Conservation (phyloP, 2,797 vertebrate genomes). For the Enteromius viviparus region DNA sequence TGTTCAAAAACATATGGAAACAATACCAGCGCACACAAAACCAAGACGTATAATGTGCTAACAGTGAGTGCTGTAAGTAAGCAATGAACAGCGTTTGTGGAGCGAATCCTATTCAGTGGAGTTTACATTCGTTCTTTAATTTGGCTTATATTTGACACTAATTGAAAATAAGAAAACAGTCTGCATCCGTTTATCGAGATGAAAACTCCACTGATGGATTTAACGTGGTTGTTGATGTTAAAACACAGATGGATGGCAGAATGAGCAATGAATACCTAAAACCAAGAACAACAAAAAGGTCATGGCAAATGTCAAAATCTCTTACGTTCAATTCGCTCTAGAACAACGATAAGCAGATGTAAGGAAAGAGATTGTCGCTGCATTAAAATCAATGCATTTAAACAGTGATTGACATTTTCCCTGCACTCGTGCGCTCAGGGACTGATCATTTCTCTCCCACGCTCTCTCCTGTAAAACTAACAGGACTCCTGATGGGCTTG, state of each 20-base stretch:
- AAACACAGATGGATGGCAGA: conserved; percentile 28
- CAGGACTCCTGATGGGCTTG: conserved; percentile 36
- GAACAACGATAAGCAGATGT: conserved; percentile 68
- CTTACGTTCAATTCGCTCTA: conserved; percentile 78
- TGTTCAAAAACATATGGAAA: conserved; percentile 21
- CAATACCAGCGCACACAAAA: conserved; percentile 30
- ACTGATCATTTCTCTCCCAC: conserved; percentile 23
- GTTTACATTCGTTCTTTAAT: conserved; percentile 11
- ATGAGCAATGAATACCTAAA: conserved; percentile 20
- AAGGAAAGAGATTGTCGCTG: conserved; percentile 63
- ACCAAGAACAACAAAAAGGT: conserved; percentile 19
- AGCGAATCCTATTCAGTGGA: conserved; percentile 57
- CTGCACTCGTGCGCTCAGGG: not conserved
- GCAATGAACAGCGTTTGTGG: conserved; percentile 46
- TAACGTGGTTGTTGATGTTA: conserved; percentile 48
- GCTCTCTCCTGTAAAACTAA: conserved; percentile 20
- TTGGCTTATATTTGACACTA: not conserved
- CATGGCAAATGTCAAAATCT: conserved; percentile 64
- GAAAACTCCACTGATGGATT: conserved; percentile 55
- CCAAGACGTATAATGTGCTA: conserved; percentile 29
- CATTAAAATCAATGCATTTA: conserved; percentile 24
- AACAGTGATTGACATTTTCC: conserved; percentile 14
- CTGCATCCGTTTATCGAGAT: not conserved
- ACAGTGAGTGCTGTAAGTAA: conserved; percentile 46
- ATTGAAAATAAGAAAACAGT: not conserved